phyloP scores from a whole-genome alignment of 2,888 invertebrate species.

The Vesta saturnalis region DNA sequence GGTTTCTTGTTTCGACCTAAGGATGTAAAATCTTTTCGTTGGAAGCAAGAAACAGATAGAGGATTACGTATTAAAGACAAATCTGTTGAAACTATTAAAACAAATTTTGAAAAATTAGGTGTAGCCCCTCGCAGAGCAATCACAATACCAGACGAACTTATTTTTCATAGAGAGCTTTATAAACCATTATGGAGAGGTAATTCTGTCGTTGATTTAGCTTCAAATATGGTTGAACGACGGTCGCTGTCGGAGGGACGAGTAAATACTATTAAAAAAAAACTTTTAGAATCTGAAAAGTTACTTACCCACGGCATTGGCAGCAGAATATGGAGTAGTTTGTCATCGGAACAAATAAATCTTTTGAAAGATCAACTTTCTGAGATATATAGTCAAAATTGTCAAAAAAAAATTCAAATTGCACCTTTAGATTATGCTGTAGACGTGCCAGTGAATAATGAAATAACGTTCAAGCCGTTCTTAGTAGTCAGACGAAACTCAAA shows the following conservation, averaged over 20 bases:
- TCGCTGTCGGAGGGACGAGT: conserved; percentile 62
- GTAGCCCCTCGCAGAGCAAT: conserved; percentile 64
- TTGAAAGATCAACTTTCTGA: conserved; percentile 83
- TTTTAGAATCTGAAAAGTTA: conserved; percentile 54
- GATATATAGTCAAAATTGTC: conserved; percentile 72
- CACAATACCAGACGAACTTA: conserved; percentile 60
- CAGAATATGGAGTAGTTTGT: conserved; percentile 84
- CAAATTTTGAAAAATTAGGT: conserved; percentile 75
- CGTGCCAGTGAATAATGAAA: conserved; percentile 61
- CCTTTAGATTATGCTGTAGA: conserved; percentile 69
- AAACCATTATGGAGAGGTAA: conserved; percentile 86
- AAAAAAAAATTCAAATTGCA: conserved; percentile 24
- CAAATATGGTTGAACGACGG: conserved; percentile 72
- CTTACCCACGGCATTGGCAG: conserved; percentile 73
- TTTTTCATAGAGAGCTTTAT: conserved; percentile 73
- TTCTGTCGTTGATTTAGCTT: conserved; percentile 83
- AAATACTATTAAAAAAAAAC: conserved; percentile 49
- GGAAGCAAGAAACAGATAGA: conserved; percentile 79
- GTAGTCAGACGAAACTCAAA: conserved; percentile 64
- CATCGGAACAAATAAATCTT: conserved; percentile 83
- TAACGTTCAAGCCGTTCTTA: conserved; percentile 48
- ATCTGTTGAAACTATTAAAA: conserved; percentile 86
- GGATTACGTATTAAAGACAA: conserved; percentile 85
- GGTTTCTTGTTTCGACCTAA: conserved; percentile 85
- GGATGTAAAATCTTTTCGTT: conserved; percentile 77